Base-by-base conservation (phyloP, 2,888 invertebrate genomes). In the Chalcis sispes region DNA sequence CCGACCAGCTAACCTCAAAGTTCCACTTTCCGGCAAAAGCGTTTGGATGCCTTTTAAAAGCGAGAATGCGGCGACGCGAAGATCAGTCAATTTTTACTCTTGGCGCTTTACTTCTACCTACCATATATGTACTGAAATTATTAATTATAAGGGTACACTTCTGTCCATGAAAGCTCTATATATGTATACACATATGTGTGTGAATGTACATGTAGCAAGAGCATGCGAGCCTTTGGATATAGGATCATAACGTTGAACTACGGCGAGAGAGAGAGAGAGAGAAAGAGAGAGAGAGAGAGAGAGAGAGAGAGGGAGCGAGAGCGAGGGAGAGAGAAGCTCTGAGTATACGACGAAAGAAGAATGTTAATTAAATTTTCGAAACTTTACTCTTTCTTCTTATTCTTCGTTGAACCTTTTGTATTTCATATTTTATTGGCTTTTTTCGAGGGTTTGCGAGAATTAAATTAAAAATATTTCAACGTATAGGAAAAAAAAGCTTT, bases 1-100 rank as follows among this genome's bases (percentile, higher is more conserved):
- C 40, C 25, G 29, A 52, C 27, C 50, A 42, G 56, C 69, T 61
- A 56, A 69, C 69, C 74, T 74, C 74, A 69, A 69, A 74, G 69
- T 29, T 27, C 56, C 23, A 40, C 32, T 18, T 36, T 5, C 36
- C 23, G 27, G 13, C 18, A 36, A 52, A n/a, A 52, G 32, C 40
- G 25, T 40, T 20, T 20, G 29, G 25, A 62, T 62, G 48, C 54
- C 54, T 48, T 29, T 65, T 58, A 13, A 50, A 50, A 32, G 46
- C 36, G 48, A 1, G 23, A 50, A 50, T 4, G 50, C 29, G 56
- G 29, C 4, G 15, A 23, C 46, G n/a, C 42, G 23, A 46, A 58
- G 58, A 65, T 65, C 29, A 7, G 13, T 27, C 20, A 27, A 15
- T 59, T 58, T 59, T 59, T 32, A 10, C n/a, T n/a, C n/a, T n/a